Base-by-base conservation (phyloP, 1,140 invertebrate genomes). In the Platyura marginata region DNA sequence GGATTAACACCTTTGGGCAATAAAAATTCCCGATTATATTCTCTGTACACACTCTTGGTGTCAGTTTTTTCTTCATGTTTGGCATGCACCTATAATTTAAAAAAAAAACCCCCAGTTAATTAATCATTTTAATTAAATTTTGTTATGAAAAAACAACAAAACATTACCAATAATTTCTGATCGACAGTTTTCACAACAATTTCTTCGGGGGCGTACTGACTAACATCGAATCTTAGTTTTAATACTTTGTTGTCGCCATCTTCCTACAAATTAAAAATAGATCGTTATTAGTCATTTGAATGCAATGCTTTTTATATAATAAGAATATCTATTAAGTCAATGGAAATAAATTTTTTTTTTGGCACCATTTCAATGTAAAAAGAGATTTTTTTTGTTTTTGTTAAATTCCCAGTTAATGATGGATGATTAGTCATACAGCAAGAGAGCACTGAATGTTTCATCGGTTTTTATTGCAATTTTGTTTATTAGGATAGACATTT, bases 181-280 rank as follows among this genome's bases (percentile, higher is more conserved):
- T 94, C 88, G 41, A 94, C 87, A 48, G 88, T 94, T 66, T 94
- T 94, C 42, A 95, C 88, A 51, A 93, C 84, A 59, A 95, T 93
- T 70, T 95, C 89, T 57, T 94, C 89, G 10, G 89, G 89, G 38
- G 81, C 79, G 62, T 93, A 93, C 64, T 93, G 85, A 56, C 84
- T 90, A 38, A 94, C 89, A 56, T 95, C 90, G 62, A 94, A 95
- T 54, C 88, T 72, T 15, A 93, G 71, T 59, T 92, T 92, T 32
- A 93, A 66, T 55, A 77, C 77, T 65, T 92, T 93, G 66, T 76
- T 84, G 53, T 88, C 81, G 19, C 86, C 85, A 58, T 89, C 84
- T 48, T 91, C 83, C 54, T 82, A 75, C 36, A 44, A 3, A 44
- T 37, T 38, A 20, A 38, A 15, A 11, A 20, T 16, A 37, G 37